Conservation (phyloP, 2,113 vertebrate species). For the Hyla sarda region DNA sequence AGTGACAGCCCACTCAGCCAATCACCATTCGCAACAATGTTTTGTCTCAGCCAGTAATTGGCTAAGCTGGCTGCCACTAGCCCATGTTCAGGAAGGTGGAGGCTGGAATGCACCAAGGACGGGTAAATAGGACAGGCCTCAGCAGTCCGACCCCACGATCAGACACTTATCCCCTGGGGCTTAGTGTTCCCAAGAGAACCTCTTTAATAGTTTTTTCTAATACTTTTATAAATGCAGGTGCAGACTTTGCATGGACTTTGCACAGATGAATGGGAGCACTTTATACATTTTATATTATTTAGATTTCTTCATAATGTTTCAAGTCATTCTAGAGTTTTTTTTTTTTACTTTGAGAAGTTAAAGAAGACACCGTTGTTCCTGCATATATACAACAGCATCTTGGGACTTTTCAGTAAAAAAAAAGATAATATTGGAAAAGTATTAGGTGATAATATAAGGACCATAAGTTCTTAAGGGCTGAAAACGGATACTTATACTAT, state of each 20-base stretch:
- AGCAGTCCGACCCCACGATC: no score
- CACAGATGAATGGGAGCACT: background rate
- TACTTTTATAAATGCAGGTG: no score
- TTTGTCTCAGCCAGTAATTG: no score
- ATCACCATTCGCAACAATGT: no score
- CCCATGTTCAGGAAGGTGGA: no score
- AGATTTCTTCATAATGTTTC: background rate
- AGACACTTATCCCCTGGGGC: no score
- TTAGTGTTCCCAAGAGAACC: no score
- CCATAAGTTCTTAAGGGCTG: background rate
- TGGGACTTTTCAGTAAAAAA: background rate
- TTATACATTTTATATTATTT: background rate
- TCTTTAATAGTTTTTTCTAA: no score
- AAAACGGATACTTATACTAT: background rate
- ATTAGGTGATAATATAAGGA: background rate
- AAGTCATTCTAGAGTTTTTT: background rate
- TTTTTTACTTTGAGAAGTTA: background rate
- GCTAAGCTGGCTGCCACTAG: no score
- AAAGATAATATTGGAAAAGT: background rate
- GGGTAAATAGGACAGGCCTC: no score
- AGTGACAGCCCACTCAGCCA: no score
- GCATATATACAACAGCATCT: background rate
- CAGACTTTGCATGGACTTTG: background rate
- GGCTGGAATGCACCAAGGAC: no score
- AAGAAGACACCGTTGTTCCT: background rate